Evolutionary conservation across 2,888 invertebrate genomes (phyloP).

Genomic region (Drosophila formosana): DNA sequence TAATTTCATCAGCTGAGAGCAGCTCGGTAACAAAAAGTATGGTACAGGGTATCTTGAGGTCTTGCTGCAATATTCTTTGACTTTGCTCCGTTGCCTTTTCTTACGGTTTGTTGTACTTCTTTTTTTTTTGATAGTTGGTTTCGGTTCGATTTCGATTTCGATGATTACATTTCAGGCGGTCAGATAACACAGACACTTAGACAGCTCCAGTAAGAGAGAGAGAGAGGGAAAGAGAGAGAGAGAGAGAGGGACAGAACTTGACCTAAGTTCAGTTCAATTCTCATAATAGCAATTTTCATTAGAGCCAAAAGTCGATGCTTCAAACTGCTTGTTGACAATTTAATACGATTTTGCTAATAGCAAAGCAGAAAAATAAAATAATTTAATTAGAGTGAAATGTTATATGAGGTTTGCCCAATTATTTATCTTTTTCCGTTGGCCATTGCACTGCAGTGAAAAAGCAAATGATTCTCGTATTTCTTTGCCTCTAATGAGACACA

Average conservation of each 20-base stretch:
- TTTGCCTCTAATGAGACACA: slow-evolving; percentile 35
- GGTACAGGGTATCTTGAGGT: slow-evolving; percentile 16
- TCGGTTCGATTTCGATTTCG: slow-evolving; percentile 46
- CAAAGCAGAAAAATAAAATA: background rate
- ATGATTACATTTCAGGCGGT: slow-evolving; percentile 43
- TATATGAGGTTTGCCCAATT: background rate
- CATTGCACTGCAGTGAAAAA: background rate
- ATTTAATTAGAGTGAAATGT: background rate
- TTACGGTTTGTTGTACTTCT: slow-evolving; percentile 28
- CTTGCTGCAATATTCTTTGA: slow-evolving; percentile 23
- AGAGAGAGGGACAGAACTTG: background rate
- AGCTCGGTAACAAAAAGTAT: background rate
- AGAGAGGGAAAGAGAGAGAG: background rate
- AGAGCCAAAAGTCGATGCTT: background rate
- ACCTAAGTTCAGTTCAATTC: background rate
- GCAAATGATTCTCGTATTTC: slow-evolving; percentile 2
- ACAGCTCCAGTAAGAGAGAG: slow-evolving; percentile 10
- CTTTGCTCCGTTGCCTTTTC: slow-evolving; percentile 39
- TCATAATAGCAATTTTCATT: slow-evolving; percentile 1
- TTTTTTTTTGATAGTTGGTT: slow-evolving; percentile 13
- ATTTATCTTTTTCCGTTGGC: background rate
- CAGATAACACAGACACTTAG: slow-evolving; percentile 38
- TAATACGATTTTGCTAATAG: slow-evolving; percentile 1
- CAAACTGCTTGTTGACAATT: background rate
- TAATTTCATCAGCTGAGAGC: background rate